A percentile compares a stretch with the other conserved stretches of the same genome.
These are phyloP conservation scores for Cephalopterus ornatus DNA, from an alignment of 2,113 vertebrate species.

Conservation along the genomic window DNA sequence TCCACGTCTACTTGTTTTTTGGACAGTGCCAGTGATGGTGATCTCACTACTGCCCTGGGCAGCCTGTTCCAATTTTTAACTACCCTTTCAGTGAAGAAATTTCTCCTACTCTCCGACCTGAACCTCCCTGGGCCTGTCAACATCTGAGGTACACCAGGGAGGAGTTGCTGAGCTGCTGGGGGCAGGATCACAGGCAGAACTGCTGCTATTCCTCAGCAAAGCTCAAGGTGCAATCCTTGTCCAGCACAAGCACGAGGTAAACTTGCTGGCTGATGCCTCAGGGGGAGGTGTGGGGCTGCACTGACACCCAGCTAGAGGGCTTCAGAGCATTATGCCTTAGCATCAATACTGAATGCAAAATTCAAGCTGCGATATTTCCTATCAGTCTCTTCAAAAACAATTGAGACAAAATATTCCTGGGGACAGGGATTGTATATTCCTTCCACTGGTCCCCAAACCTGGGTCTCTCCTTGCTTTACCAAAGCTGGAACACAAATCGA, in stretches of 20 bases:
- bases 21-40: neutral
- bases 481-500: neutral
- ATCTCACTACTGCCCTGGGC: neutral
- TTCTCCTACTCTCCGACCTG: neutral
- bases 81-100: neutral
- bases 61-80: neutral
- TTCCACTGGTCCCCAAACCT: neutral
- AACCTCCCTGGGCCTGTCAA: neutral
- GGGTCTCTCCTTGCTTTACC: neutral
- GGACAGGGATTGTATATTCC: neutral
- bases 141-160: neutral
- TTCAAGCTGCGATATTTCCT: neutral
- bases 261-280: accelerated
- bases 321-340: neutral
- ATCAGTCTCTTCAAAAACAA: neutral
- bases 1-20: neutral
- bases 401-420: neutral
- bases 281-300: neutral
- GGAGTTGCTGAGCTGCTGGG: neutral
- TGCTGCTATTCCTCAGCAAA: neutral
- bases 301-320: neutral
- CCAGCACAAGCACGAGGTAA: neutral
- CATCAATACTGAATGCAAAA: neutral
- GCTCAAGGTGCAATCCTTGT: neutral
- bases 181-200: neutral